Evolutionary conservation across 2,797 vertebrate species (phyloP), one percentile per base, ranked within the genome.

Genomic region (Echiichthys vipera): DNA sequence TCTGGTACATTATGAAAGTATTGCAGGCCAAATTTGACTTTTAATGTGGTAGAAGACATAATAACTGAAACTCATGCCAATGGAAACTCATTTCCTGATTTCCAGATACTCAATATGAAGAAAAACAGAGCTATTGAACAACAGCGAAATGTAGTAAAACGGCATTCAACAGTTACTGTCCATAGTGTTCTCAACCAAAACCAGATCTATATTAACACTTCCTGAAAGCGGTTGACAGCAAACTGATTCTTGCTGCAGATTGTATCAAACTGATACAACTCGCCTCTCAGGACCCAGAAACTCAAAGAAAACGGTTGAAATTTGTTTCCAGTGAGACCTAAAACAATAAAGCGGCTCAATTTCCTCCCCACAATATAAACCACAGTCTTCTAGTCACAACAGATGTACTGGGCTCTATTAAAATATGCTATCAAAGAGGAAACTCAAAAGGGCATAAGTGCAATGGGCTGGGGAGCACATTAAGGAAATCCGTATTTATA

Each of bases 401-500:
- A 77, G 49, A 73, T 55, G 47, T 30, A 32, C 14, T 34, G 27
- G 0, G n/a, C 45, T 71, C 37, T n/a, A 71, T 84, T 63, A 65
- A 74, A 81, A 71, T 69, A 22, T 58, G 57, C 53, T 40, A 75
- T 78, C 56, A 81, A 36, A 59, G 47, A 73, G 74, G 66, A 86
- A 80, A 87, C 56, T 81, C 53, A 78, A 67, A 68, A 11, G 46
- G 66, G 67, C 46, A 62, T 46, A 64, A 76, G 78, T 68, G 77
- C 85, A 84, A 72, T 59, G 70, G 72, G 74, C 80, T 56, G 64
- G 64, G 77, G 76, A 89, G 74, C 87, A 82, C 89, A 89, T 90
- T 79, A 88, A 92, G 90, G 91, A 92, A 90, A 91, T 92, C 87
- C 80, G 71, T 84, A 88, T 91, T 92, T 88, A 88, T 50, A 66